Percentiles rank a stretch among this genome's conserved stretches.
Conservation (phyloP, 53 echinoderm and acorn worm genomes). For the Zoroaster sp. region DNA sequence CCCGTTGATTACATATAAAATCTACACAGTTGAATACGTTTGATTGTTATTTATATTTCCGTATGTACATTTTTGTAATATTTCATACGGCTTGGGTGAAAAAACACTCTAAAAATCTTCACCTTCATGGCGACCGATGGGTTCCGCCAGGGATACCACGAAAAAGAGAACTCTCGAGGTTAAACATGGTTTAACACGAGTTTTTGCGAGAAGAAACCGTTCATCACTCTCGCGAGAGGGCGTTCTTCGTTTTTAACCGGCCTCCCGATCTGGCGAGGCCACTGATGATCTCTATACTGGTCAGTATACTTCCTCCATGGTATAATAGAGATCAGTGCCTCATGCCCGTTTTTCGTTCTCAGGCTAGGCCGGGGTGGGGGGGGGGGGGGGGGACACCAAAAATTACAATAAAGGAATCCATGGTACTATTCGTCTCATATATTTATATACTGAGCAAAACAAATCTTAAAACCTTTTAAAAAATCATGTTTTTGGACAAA, state of each 20-base stretch:
- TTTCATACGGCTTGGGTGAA: not conserved
- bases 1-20: not conserved
- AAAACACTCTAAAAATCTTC: not conserved
- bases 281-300: no score
- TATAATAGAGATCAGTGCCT: no score
- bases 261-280: not conserved
- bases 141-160: conserved; percentile 30
- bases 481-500: no score
- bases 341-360: no score
- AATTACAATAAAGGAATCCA: no score
- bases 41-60: not conserved
- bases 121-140: conserved; percentile 32
- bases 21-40: not conserved
- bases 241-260: not conserved
- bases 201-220: conserved; percentile 5
- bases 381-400: no score
- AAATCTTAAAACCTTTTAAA: no score
- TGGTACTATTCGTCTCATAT: no score
- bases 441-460: no score
- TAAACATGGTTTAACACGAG: not conserved
- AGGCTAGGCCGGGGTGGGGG: no score
- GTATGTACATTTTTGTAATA: not conserved
- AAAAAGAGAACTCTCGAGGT: not conserved
- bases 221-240: not conserved
- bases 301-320: no score